Conservation (phyloP, 2,797 vertebrate genomes). For the Taenioides sp. region DNA sequence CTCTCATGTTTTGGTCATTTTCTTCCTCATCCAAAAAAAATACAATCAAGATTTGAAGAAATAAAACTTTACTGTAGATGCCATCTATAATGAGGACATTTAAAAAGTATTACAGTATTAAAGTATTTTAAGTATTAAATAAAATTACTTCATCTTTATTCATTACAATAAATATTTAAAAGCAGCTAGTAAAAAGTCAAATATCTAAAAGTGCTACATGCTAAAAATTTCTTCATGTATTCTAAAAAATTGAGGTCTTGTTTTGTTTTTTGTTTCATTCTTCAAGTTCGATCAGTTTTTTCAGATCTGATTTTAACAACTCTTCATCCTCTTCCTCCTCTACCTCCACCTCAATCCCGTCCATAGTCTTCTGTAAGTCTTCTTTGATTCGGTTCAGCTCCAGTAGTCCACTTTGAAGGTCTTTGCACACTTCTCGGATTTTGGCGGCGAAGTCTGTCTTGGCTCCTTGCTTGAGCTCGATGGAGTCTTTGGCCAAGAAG, state of each 20-base stretch:
- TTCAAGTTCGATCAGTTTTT: conserved; percentile 59
- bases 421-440: conserved; percentile 75
- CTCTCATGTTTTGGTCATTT: no score
- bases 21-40: no score
- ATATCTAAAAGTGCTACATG: background rate
- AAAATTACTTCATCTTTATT: background rate
- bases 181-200: background rate
- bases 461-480: conserved; percentile 76
- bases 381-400: conserved; percentile 74
- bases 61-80: background rate
- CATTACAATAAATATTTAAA: background rate
- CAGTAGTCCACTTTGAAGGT: conserved; percentile 72
- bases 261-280: conserved; percentile 45
- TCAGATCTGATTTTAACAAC: conserved; percentile 53
- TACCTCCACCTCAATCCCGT: conserved; percentile 72
- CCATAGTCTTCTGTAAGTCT: conserved; percentile 75
- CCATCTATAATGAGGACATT: background rate
- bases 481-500: conserved; percentile 79
- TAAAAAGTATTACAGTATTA: no score
- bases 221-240: background rate
- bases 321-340: conserved; percentile 61
- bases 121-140: no score
- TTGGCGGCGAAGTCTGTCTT: conserved; percentile 78
- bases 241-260: background rate
- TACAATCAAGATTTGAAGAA: background rate